Evolutionary conservation across 1,140 invertebrate genomes (phyloP), one percentile per base, ranked within the genome.

Genomic region (Drosophila pachea): DNA sequence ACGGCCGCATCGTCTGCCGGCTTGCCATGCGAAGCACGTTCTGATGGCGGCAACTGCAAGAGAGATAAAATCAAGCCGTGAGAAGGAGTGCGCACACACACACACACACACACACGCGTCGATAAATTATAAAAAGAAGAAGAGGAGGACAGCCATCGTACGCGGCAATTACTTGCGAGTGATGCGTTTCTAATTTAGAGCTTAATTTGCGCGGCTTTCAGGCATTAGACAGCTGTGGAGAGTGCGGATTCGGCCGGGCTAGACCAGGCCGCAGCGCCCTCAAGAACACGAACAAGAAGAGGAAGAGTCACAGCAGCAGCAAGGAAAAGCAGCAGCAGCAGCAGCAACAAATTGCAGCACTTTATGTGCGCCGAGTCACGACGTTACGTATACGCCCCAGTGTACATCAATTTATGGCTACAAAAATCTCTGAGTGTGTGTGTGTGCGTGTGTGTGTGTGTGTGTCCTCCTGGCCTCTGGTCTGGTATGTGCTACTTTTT

Each of bases 151-250:
- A 3, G 22, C 22, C 22, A 48, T 62, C 58, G 58, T 49, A 68
- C 60, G 36, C 72, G 52, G 81, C 79, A 84, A 84, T 84, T 84
- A 84, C 79, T 65, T 70, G 59, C 65, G 56, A 86, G 59, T 74
- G 79, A 84, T 84, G 79, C 76, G 62, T 84, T 84, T 74, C 81
- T 84, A 84, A 84, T 84, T 84, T 84, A 86, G 68, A 68, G 76
- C 81, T 84, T 86, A 66, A 84, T 84, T 86, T 86, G 68, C 66
- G 68, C 68, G 76, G 78, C 77, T 81, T 76, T 70, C 66, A 70
- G 77, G 59, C 61, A 58, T 70, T 56, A 1, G 0, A 16, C 29
- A 48, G 16, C 14, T 53, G 55, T 61, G 60, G 54, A 42, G n/a
- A 40, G 40, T 54, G 4, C 29, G 32, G 47, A 31, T 50, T 36